Conservation (phyloP, 2,797 vertebrate species). For the Oreochromis mossambicus region DNA sequence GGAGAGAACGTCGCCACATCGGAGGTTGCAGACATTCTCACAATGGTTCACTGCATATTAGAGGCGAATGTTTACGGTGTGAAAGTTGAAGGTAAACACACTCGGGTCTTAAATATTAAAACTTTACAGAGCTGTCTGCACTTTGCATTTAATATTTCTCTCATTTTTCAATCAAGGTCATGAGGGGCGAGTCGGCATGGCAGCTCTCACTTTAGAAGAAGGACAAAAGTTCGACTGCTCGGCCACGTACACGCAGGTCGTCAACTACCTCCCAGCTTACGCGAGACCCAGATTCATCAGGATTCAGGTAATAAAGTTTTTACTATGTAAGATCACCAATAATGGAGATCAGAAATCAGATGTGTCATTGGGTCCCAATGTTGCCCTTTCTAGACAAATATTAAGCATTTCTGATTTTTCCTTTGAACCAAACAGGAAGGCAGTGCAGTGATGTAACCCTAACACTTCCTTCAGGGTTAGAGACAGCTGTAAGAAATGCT, state of each 20-base stretch:
- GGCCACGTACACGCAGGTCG: slow-evolving; percentile 72
- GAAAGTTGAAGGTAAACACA: slow-evolving; percentile 79
- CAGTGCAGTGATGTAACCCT: not conserved
- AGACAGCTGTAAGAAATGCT: not conserved
- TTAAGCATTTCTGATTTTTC: not conserved
- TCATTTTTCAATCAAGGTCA: slow-evolving; percentile 69
- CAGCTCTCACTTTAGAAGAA: slow-evolving; percentile 77
- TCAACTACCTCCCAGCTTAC: slow-evolving; percentile 80
- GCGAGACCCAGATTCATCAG: slow-evolving; percentile 85
- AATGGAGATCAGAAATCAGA: not conserved
- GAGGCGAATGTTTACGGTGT: slow-evolving; percentile 91
- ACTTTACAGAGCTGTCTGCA: not conserved
- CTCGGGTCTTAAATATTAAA: not conserved
- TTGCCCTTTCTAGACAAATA: not conserved
- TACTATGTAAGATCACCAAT: not conserved
- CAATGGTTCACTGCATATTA: slow-evolving; percentile 71
- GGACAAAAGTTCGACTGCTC: slow-evolving; percentile 77
- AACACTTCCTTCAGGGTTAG: not conserved
- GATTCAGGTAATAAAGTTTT: slow-evolving; percentile 76
- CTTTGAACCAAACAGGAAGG: not conserved
- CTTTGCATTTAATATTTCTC: not conserved
- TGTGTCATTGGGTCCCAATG: not conserved
- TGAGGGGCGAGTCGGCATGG: slow-evolving; percentile 88
- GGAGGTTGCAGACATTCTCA: slow-evolving; percentile 83
- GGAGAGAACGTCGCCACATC: slow-evolving; percentile 93